A percentile compares a stretch with the other conserved stretches of the same genome.
These are phyloP conservation scores for Campodea augens DNA, from an alignment of 1,140 invertebrate species.

Conservation along the genomic window DNA sequence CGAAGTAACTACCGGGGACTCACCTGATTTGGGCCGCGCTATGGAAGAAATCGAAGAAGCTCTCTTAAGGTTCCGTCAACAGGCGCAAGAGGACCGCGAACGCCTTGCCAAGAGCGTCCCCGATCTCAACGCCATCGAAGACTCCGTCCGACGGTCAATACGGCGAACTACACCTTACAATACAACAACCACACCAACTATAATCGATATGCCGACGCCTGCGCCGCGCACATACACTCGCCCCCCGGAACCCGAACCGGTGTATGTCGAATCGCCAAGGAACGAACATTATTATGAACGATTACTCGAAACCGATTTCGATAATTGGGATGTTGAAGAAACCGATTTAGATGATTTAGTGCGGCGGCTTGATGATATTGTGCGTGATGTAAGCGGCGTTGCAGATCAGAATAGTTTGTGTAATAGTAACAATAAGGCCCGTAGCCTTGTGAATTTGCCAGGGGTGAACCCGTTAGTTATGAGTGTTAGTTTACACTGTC, in stretches of 20 bases:
- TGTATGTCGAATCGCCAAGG: too few species aligned
- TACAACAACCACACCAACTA: too few species aligned
- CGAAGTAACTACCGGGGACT: background rate
- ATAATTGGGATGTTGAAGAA: slow-evolving; percentile 9
- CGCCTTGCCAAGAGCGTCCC: slow-evolving; percentile 16
- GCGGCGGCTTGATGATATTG: slow-evolving; percentile 13
- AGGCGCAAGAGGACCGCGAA: slow-evolving; percentile 15
- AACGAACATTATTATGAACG: too few species aligned
- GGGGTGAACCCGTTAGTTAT: slow-evolving; percentile 21
- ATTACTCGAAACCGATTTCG: slow-evolving; percentile 68
- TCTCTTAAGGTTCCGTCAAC: background rate
- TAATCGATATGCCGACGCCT: too few species aligned
- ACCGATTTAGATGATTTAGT: slow-evolving; percentile 28
- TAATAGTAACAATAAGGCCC: slow-evolving; percentile 41
- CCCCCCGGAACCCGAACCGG: too few species aligned
- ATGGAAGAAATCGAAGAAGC: background rate
- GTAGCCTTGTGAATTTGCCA: slow-evolving; percentile 55
- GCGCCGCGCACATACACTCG: too few species aligned
- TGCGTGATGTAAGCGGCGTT: slow-evolving; percentile 10
- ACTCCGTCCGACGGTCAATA: slow-evolving; percentile 8
- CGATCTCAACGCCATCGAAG: slow-evolving; percentile 15
- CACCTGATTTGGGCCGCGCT: background rate
- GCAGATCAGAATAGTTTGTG: slow-evolving; percentile 22
- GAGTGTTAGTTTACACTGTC: slow-evolving; percentile 10
- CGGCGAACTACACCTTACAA: too few species aligned